Evolutionary conservation across 1,140 invertebrate species (phyloP).

Genomic region (Aphaenogaster ashmeadi): DNA sequence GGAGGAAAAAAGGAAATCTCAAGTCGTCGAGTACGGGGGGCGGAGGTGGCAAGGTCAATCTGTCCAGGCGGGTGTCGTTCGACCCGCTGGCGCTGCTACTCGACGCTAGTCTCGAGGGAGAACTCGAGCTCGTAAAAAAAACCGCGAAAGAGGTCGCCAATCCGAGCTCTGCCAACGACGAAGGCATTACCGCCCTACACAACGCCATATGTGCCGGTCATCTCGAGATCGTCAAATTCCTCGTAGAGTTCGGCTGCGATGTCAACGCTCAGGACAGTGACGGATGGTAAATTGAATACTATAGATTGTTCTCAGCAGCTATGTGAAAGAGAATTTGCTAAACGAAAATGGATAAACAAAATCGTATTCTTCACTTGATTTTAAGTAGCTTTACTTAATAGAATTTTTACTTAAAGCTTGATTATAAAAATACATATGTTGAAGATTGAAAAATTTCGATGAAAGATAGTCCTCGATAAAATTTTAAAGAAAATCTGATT

Average conservation of each 20-base stretch:
- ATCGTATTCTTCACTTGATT: constrained; percentile 31
- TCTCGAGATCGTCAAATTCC: constrained; percentile 98
- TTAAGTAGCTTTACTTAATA: not conserved
- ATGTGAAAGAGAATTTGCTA: not conserved
- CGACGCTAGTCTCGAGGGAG: constrained; percentile 99
- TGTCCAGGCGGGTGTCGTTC: constrained; percentile 96
- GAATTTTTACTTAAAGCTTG: not conserved
- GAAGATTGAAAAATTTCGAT: constrained; percentile 19
- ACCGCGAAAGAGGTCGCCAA: constrained; percentile 97
- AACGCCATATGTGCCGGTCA: constrained; percentile 99
- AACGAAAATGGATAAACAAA: not conserved
- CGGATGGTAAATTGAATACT: constrained; percentile 91
- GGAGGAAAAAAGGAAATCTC: constrained; percentile 92
- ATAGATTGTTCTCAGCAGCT: not conserved
- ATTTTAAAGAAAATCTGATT: not conserved
- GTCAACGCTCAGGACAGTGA: constrained; percentile 99
- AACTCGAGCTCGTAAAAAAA: constrained; percentile 98
- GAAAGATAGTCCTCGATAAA: not conserved
- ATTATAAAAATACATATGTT: not conserved
- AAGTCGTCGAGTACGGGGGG: constrained; percentile 89
- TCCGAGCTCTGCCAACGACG: constrained; percentile 98
- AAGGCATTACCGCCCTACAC: constrained; percentile 99
- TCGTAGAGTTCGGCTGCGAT: constrained; percentile 99
- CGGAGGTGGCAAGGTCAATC: constrained; percentile 89
- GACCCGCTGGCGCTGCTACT: constrained; percentile 98